Base-by-base conservation (phyloP, 2,888 invertebrate genomes). In the Pachliopta kotzebuea region DNA sequence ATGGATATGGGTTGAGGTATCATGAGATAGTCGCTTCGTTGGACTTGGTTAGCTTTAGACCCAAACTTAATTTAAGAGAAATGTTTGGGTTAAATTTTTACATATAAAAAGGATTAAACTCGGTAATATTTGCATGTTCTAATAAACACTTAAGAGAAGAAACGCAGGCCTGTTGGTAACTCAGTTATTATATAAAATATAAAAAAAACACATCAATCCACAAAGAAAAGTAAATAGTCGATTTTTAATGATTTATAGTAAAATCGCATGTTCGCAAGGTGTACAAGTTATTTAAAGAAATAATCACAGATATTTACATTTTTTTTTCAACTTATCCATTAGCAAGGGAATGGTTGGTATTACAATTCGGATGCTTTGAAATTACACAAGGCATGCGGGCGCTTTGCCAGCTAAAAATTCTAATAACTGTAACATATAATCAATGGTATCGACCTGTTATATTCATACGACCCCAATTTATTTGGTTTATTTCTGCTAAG, bases 321-420 rank as follows among this genome's bases (percentile, higher is more conserved):
- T 68, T 70, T 70, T 76, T 77, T 73, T 72, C 69, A 66, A 67
- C 67, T 64, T 72, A 76, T 77, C 75, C 77, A 81, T 81, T 80
- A 81, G 75, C 70, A 69, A 71, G 66, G 71, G 79, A 82, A 77
- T 74, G 74, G 76, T 72, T 74, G 75, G 70, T 77, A 57, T 65
- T 65, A 65, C 61, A 56, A 52, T 49, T 56, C 18, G 45, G 52
- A 58, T 65, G 61, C 68, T 81, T 78, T 71, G 71, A 73, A 76
- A 81, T 76, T 74, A 76, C 77, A 75, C 76, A 77, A 75, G 74
- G 68, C 72, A 71, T 70, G 66, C 72, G 83, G 86, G 86, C 86
- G 74, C 23, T 62, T 42, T 78, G 85, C 86, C 87, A 87, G 75
- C 63, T 70, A 69, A 64, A 78, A 77, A 77, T 77, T 56, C 76